These are phyloP conservation scores for Solen grandis DNA, from an alignment of 1,140 invertebrate genomes.

Conservation along the genomic window DNA sequence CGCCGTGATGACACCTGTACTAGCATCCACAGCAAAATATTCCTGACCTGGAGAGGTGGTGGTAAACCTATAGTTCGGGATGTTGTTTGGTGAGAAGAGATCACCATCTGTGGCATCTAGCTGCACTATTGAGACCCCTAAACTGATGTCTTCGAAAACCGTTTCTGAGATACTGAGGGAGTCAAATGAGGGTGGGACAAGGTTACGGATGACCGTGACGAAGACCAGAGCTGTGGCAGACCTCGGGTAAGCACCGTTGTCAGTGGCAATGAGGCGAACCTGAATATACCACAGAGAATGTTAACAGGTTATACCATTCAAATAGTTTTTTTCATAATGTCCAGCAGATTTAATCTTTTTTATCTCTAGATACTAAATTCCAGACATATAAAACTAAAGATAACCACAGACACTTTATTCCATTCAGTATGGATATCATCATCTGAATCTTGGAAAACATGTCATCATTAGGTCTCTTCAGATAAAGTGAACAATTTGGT, in stretches of 20 bases:
- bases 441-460: no score
- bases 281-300: constrained; percentile 26
- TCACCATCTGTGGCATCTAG: constrained; percentile 19
- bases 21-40: constrained; percentile 1
- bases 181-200: constrained; percentile 54
- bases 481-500: no score
- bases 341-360: no score
- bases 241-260: constrained; percentile 57
- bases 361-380: no score
- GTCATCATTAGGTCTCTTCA: no score
- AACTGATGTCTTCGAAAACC: constrained; percentile 18
- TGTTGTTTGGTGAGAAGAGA: constrained; percentile 15
- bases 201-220: constrained; percentile 65
- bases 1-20: constrained; percentile 10
- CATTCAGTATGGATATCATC: no score
- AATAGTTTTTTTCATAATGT: no score
- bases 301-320: no score
- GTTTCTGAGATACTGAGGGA: background rate
- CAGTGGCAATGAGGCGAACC: constrained; percentile 63
- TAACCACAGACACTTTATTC: no score
- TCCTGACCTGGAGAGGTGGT: constrained; percentile 13
- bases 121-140: background rate
- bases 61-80: constrained; percentile 1
- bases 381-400: no score
- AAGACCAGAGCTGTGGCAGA: constrained; percentile 56